Evolutionary conservation across 2,888 invertebrate species (phyloP).

Genomic region (Cabera pusaria): DNA sequence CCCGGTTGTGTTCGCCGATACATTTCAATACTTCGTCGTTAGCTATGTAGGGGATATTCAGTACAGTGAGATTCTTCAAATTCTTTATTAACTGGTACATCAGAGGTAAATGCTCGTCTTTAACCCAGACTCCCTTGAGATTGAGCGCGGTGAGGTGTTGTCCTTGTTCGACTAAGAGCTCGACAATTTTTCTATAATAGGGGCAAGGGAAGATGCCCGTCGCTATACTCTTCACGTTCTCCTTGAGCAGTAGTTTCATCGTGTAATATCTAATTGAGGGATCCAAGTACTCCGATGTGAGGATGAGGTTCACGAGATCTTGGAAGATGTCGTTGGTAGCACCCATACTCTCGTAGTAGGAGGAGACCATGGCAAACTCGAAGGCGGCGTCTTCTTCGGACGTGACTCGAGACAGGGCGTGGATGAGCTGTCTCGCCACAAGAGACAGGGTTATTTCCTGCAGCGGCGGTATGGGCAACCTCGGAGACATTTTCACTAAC

Average conservation of each 20-base stretch:
- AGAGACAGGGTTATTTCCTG: constrained; percentile 84
- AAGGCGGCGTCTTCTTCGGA: constrained; percentile 83
- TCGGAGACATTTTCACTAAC: constrained; percentile 84
- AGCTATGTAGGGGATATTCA: constrained; percentile 88
- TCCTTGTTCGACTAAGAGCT: constrained; percentile 86
- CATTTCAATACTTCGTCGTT: constrained; percentile 86
- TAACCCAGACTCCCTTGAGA: constrained; percentile 89
- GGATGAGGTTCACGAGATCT: constrained; percentile 86
- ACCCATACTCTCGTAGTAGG: constrained; percentile 83
- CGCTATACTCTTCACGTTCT: constrained; percentile 85
- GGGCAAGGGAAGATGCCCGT: constrained; percentile 88
- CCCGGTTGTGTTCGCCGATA: constrained; percentile 80
- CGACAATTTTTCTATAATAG: constrained; percentile 87
- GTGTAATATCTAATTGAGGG: constrained; percentile 87
- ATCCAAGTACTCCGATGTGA: constrained; percentile 86
- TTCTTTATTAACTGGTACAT: constrained; percentile 85
- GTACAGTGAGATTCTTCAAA: constrained; percentile 82
- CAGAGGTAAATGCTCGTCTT: constrained; percentile 86
- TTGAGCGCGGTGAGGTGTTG: constrained; percentile 85
- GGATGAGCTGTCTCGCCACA: constrained; percentile 85
- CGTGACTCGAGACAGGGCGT: constrained; percentile 84
- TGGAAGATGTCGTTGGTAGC: constrained; percentile 87
- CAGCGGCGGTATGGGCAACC: constrained; percentile 82
- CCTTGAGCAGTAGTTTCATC: constrained; percentile 85
- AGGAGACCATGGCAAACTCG: constrained; percentile 83